Base-by-base conservation (phyloP, 2,797 vertebrate species). In the Bovichtus diacanthus region DNA sequence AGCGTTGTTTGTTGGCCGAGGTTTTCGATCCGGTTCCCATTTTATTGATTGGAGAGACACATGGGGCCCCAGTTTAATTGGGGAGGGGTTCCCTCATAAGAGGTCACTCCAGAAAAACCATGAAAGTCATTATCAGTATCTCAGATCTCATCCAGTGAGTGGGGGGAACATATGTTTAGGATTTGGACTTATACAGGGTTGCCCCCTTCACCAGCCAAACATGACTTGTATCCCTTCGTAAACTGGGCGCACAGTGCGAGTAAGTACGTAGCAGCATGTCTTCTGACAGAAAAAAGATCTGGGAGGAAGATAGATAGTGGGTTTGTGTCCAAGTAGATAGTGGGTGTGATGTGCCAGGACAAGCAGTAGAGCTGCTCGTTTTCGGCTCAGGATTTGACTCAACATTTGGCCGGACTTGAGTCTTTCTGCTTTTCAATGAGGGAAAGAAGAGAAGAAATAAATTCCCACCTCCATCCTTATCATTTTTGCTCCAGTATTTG, bases 81-180 rank as follows among this genome's bases (percentile, higher is more conserved):
- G 84, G 86, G 85, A 86, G 78, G 83, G 88, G 88, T 82, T 91
- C 84, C 88, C 82, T 89, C 70, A 87, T 73, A 86, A 88, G 84
- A 82, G 58, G 80, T 83, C 58, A 72, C 80, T 85, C 68, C 67
- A 55, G 23, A 69, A 69, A 90, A 89, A 81, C 85, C 88, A 90
- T 73, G 90, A 92, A 93, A 88, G 88, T 90, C 90, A 92, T 93
- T 87, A 89, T 93, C 92, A 86, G 90, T 85, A 90, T 93, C 85
- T 93, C 78, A 92, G 87, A 94, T 92, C 93, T 93, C 89, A 85
- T 87, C 76, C 85, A 87, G 80, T 46, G 31, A 80, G 77, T n/a
- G 55, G 51, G 71, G 74, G 69, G 55, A 80, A 94, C 95, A 94
- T 93, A 76, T 94, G 94, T 93, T 94, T 89, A 80, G 89, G 83